Conservation (phyloP, 2,888 invertebrate species). For the Perizoma affinitatum region DNA sequence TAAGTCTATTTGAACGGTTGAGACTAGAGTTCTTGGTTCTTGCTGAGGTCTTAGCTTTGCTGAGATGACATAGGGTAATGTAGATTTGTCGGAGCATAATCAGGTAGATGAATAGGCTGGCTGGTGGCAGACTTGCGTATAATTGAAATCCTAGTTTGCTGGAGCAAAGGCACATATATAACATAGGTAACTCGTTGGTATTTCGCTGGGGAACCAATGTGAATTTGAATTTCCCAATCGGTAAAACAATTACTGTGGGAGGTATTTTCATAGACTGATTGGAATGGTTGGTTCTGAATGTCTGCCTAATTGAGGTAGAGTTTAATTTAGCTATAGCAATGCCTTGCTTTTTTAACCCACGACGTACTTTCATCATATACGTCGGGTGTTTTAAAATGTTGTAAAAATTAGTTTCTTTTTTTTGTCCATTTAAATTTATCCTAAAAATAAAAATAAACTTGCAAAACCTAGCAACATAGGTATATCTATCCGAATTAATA, state of each 20-base stretch:
- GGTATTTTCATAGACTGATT: conserved; percentile 18
- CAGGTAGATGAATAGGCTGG: conserved; percentile 30
- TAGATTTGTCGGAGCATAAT: conserved; percentile 27
- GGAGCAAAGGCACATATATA: conserved; percentile 22
- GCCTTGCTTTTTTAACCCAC: too few species aligned
- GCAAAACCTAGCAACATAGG: conserved; percentile 18
- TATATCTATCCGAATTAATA: conserved; percentile 22
- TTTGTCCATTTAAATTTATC: too few species aligned
- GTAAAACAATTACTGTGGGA: conserved; percentile 17
- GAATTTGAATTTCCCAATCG: conserved; percentile 26
- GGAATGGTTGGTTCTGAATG: not conserved
- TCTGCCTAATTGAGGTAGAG: too few species aligned
- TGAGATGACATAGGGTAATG: conserved; percentile 31
- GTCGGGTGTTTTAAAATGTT: too few species aligned
- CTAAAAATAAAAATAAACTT: conserved; percentile 3
- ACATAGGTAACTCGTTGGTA: conserved; percentile 14
- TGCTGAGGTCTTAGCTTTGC: conserved; percentile 30
- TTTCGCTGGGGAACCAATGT: conserved; percentile 23
- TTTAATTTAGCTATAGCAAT: too few species aligned
- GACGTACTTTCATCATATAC: too few species aligned
- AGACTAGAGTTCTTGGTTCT: conserved; percentile 24
- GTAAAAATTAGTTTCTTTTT: too few species aligned
- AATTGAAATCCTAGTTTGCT: conserved; percentile 36
- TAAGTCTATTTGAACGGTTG: conserved; percentile 37
- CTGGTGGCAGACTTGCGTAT: conserved; percentile 33